Base-by-base conservation (phyloP, 1,140 invertebrate species). In the Zaprionus ghesquierei region DNA sequence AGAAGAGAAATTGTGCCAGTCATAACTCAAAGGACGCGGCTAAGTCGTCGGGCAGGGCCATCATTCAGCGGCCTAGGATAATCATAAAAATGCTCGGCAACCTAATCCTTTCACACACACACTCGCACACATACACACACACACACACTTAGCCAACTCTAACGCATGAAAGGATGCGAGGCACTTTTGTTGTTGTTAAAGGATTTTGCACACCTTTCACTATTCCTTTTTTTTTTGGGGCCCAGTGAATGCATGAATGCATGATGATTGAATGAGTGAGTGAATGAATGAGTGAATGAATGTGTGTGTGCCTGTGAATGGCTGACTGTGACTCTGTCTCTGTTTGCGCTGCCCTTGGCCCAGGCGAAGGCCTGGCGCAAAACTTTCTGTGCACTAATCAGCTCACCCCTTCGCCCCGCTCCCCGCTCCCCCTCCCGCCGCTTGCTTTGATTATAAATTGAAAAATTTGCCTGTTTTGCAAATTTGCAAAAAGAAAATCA, bases 361-460 rank as follows among this genome's bases (percentile, higher is more conserved):
- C 15, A 41, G 35, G 35, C 35, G n/a, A 41, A 41, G 35, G 35
- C 35, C 35, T n/a, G 35, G 6, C 35, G 5, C 13, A 50, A 55
- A 64, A 71, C 59, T 64, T 64, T 63, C 59, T 69, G 51, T 77
- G 63, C 60, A 78, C 82, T 86, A 87, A 86, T 86, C 82, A 86
- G 78, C 70, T 58, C 46, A 20, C 3, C 20, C 33, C 33, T n/a
- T 15, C 55, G 15, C n/a, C 15, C 6, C 9, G 10, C 5, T 18
- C 3, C 20, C 5, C n/a, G 2, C 8, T n/a, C 9, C 15, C 9
- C 23, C 41, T 44, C 20, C 8, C 15, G 50, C 46, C 64, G 63
- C 68, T 86, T 79, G 78, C 75, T 86, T 86, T 86, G 81, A 81
- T 82, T 89, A 87, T 89, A 87, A 87, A 87, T 87, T 87, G 82